Evolutionary conservation across 2,888 invertebrate genomes (phyloP).

Genomic region (Spilarctia lutea): DNA sequence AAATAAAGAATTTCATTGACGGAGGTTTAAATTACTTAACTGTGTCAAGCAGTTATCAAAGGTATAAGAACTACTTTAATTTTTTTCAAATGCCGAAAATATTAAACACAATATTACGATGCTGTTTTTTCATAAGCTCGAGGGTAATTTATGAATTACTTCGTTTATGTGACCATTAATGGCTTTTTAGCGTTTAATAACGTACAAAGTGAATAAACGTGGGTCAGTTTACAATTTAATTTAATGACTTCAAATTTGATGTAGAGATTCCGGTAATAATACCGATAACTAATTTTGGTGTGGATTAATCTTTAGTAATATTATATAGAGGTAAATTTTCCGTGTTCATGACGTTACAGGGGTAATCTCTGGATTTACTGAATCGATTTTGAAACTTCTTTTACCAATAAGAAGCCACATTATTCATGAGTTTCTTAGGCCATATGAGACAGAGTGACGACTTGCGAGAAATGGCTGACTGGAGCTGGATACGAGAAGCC

Average conservation of each 20-base stretch:
- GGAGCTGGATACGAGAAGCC: no score
- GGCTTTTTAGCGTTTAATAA: constrained; percentile 8
- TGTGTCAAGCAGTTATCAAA: not conserved
- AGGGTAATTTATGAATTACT: not conserved
- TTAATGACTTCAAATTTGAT: not conserved
- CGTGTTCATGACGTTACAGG: no score
- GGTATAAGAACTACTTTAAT: no score
- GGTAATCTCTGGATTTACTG: no score
- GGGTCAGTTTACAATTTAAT: not conserved
- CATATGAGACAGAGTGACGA: no score
- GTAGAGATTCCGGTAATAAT: not conserved
- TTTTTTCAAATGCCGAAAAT: not conserved
- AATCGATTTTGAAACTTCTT: no score
- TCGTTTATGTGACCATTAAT: constrained; percentile 3
- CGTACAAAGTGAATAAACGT: not conserved
- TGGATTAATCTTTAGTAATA: no score
- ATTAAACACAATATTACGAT: not conserved
- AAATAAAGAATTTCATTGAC: not conserved
- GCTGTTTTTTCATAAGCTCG: not conserved
- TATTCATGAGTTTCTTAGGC: no score
- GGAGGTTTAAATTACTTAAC: not conserved
- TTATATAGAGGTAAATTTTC: no score
- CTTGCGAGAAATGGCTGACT: no score
- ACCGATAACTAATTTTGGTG: not conserved
- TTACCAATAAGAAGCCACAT: no score